Conservation (phyloP, 1,140 invertebrate genomes). For the Hycleus cichorii region DNA sequence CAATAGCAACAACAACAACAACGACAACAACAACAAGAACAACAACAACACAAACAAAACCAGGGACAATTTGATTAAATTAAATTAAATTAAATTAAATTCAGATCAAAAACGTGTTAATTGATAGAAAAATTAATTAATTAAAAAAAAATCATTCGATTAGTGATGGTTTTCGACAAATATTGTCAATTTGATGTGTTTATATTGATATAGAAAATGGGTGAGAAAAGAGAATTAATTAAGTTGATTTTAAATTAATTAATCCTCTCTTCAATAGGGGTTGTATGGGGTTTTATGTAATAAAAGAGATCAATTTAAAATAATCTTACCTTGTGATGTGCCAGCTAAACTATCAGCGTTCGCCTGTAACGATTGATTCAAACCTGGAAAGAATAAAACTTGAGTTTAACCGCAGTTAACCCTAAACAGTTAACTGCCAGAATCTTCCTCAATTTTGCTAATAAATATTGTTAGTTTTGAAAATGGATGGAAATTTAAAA, state of each 20-base stretch:
- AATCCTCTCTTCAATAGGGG: too few relatives aligned
- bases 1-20: too few relatives aligned
- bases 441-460: constrained; percentile 1
- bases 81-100: not conserved
- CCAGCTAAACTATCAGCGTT: constrained; percentile 64
- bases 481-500: not conserved
- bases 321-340: constrained; percentile 76
- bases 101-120: constrained; percentile 24
- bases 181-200: too few relatives aligned
- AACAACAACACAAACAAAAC: constrained; percentile 31
- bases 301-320: constrained; percentile 2
- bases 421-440: constrained; percentile 28
- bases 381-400: constrained; percentile 46
- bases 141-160: not conserved
- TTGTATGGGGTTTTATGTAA: not conserved
- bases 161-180: not conserved
- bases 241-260: not conserved
- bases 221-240: not conserved
- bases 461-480: not conserved
- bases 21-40: constrained; percentile 13
- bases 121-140: too few relatives aligned
- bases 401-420: constrained; percentile 31
- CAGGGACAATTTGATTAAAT: constrained; percentile 33
- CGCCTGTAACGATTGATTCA: constrained; percentile 55
- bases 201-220: too few relatives aligned